Conservation (phyloP, 2,888 invertebrate genomes). For the Acleris emargana region DNA sequence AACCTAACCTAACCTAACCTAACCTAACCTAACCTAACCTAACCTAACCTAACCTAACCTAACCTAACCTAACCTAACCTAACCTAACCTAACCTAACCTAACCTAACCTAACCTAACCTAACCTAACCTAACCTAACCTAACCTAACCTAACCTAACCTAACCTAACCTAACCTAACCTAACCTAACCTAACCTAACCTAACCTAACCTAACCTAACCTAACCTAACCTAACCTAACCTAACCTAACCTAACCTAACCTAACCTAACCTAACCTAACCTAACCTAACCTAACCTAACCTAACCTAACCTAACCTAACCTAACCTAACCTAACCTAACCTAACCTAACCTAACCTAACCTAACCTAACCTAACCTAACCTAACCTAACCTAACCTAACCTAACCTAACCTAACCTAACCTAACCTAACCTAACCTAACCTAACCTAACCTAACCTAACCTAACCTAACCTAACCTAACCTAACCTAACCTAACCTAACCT, state of each 20-base stretch:
- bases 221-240: slow-evolving; percentile 15
- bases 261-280: slow-evolving; percentile 19
- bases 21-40: slow-evolving; percentile 15
- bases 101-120: slow-evolving; percentile 27
- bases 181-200: slow-evolving; percentile 6
- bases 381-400: slow-evolving; percentile 17
- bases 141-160: slow-evolving; percentile 36
- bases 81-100: slow-evolving; percentile 36
- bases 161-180: slow-evolving; percentile 29
- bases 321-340: slow-evolving; percentile 20
- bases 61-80: slow-evolving; percentile 37
- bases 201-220: slow-evolving; percentile 6
- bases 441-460: slow-evolving; percentile 20
- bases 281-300: slow-evolving; percentile 20
- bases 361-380: slow-evolving; percentile 20
- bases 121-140: slow-evolving; percentile 37
- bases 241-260: slow-evolving; percentile 20
- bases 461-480: slow-evolving; percentile 19
- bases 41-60: slow-evolving; percentile 31
- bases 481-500: slow-evolving; percentile 19
- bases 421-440: slow-evolving; percentile 20
- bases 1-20: slow-evolving; percentile 20
- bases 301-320: slow-evolving; percentile 20
- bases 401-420: slow-evolving; percentile 20
- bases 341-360: slow-evolving; percentile 20